phyloP scores from a whole-genome alignment of 2,797 vertebrate genomes.

The Lycodopsis pacificus region DNA sequence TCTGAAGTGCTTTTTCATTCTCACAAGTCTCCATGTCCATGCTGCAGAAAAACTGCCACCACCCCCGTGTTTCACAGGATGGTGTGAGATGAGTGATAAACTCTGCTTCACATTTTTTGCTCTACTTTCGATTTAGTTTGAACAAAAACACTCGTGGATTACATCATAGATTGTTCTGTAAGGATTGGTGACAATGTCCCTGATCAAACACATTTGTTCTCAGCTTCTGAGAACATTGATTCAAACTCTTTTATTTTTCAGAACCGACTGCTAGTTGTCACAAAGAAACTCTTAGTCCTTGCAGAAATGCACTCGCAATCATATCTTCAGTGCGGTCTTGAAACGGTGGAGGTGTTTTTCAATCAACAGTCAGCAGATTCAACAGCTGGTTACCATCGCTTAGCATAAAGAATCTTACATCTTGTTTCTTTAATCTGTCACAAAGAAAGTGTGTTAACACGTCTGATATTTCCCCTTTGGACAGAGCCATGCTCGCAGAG shows the following conservation, averaged over 20 bases:
- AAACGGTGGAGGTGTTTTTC: neutral
- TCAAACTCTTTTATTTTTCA: neutral
- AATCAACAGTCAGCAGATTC: too few relatives aligned
- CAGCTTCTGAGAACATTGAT: neutral
- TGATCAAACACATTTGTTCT: slow-evolving; percentile 15
- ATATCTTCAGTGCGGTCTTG: neutral
- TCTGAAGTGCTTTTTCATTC: slow-evolving; percentile 17
- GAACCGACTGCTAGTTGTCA: neutral
- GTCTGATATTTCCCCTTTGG: too few relatives aligned
- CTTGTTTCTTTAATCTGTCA: neutral
- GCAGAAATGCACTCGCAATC: neutral
- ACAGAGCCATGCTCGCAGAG: neutral
- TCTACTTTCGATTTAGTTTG: slow-evolving; percentile 1
- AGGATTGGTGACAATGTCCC: neutral
- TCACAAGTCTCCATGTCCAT: slow-evolving; percentile 42
- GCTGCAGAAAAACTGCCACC: slow-evolving; percentile 19
- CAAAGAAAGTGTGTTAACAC: too few relatives aligned
- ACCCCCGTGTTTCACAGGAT: slow-evolving; percentile 32
- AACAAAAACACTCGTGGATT: neutral
- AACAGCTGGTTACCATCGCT: neutral
- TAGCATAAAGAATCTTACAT: neutral
- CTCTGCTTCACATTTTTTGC: neutral
- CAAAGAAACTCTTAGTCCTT: neutral
- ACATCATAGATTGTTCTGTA: neutral
- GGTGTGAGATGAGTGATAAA: slow-evolving; percentile 31